phyloP scores from a whole-genome alignment of 30 jellyfish, hydroid and myxozoan species.

The Cassiopea xamachana region DNA sequence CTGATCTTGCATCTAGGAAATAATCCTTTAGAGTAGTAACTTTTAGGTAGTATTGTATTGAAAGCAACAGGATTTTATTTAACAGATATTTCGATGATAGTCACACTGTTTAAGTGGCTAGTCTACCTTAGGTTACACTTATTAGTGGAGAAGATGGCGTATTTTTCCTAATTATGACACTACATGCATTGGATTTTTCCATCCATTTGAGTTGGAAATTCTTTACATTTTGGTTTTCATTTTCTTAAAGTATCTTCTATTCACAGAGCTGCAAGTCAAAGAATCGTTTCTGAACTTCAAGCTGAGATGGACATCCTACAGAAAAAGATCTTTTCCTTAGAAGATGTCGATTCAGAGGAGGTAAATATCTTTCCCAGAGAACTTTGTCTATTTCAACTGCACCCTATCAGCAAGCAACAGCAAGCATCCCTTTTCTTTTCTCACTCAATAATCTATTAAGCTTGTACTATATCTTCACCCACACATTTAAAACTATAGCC shows the following conservation, averaged over 20 bases:
- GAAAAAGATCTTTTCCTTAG: slow-evolving; percentile 29
- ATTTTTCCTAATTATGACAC: no score
- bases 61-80: no score
- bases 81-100: no score
- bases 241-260: background rate
- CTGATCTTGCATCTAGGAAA: no score
- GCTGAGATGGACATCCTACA: slow-evolving; percentile 60
- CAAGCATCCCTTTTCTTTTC: background rate
- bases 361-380: background rate
- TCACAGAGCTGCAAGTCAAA: slow-evolving; percentile 22
- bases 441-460: background rate
- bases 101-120: no score
- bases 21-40: no score
- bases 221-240: background rate
- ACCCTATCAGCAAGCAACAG: no score
- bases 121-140: no score
- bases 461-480: background rate
- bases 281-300: slow-evolving; percentile 51
- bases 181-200: background rate
- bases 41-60: no score
- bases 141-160: no score
- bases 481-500: background rate
- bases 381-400: no score
- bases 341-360: slow-evolving; percentile 65
- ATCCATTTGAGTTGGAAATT: background rate